These are phyloP conservation scores for Gadopsis bispinosus DNA, from an alignment of 2,797 vertebrate genomes.

Conservation along the genomic window DNA sequence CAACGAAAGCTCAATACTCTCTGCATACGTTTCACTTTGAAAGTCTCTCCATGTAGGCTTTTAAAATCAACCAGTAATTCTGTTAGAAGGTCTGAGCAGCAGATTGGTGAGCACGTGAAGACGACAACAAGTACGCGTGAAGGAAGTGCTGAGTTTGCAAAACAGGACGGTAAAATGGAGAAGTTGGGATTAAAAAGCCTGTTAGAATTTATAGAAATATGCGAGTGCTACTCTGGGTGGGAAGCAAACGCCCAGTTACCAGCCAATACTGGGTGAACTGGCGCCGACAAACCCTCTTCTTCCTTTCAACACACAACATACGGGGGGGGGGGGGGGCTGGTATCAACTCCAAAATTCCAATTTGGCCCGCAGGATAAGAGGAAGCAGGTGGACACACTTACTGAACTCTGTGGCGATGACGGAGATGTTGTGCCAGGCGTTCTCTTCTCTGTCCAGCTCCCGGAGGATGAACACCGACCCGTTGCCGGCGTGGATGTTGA, in stretches of 20 bases:
- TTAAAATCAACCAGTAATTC: not conserved
- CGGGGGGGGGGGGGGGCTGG: constrained; percentile 6
- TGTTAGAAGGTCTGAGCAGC: not conserved
- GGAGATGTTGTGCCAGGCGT: constrained; percentile 95
- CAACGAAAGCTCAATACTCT: not conserved
- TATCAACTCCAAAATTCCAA: constrained; percentile 37
- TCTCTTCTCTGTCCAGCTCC: constrained; percentile 92
- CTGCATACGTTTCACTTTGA: too few species aligned
- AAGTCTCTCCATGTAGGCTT: not conserved
- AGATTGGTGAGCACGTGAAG: not conserved
- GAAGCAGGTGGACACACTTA: constrained; percentile 82
- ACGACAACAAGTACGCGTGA: not conserved
- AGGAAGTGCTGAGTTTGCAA: not conserved
- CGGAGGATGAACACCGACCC: constrained; percentile 93
- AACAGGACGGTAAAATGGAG: not conserved
- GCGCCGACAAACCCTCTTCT: not conserved
- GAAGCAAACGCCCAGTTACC: constrained; percentile 21
- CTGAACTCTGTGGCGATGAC: constrained; percentile 94
- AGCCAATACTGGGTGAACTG: constrained; percentile 18
- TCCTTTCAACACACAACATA: constrained; percentile 22
- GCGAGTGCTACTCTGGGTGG: not conserved
- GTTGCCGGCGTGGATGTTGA: constrained; percentile 93
- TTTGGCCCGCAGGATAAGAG: constrained; percentile 26
- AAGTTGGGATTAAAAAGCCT: not conserved
- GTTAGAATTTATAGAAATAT: not conserved